Evolutionary conservation across 2,888 invertebrate species (phyloP), one percentile per base, ranked within the genome.

Genomic region (Lithophane socia): DNA sequence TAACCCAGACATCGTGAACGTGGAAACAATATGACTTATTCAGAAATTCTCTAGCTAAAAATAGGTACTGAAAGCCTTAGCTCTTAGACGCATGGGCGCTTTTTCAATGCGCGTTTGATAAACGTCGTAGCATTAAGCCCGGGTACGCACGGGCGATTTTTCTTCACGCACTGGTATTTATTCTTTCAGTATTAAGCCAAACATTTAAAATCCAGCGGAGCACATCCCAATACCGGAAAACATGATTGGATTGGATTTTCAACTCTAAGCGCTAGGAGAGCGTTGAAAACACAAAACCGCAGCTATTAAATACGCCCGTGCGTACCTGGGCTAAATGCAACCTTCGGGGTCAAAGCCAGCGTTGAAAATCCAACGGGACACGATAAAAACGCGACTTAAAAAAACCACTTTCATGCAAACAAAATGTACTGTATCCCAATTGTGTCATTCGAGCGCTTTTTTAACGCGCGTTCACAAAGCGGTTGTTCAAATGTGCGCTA

Each of bases 1-100:
- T 94, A 94, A 93, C 92, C 90, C 84, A 89, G 90, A 89, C 91
- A 87, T 85, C 88, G 88, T 90, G 90, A 90, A 92, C 90, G 87
- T 86, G 84, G 89, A 92, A 93, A 91, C 91, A 91, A 91, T 91
- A 91, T 81, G 69, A 68, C 70, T 83, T 86, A 87, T 84, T 84
- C 92, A 92, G 90, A 89, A 89, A 89, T 88, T 85, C 83, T 72
- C 49, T 3, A 29, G 83, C 90, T 91, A 83, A 87, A 90, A 91
- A 92, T 92, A 90, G 87, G 68, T 64, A 72, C 87, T 90, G 89
- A 91, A 91, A 92, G 80, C 83, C 76, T 89, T 65, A 75, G 12
- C 16, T 4, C 10, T 47, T 10, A 29, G 13, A 2, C 24, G 2
- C 47, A 54, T n/a, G 52, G 10, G 7, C 52, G 67, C 8, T n/a